A percentile compares a stretch with the other conserved stretches of the same genome.
Conservation (phyloP, 2,113 vertebrate genomes). For the Emberiza fucata region DNA sequence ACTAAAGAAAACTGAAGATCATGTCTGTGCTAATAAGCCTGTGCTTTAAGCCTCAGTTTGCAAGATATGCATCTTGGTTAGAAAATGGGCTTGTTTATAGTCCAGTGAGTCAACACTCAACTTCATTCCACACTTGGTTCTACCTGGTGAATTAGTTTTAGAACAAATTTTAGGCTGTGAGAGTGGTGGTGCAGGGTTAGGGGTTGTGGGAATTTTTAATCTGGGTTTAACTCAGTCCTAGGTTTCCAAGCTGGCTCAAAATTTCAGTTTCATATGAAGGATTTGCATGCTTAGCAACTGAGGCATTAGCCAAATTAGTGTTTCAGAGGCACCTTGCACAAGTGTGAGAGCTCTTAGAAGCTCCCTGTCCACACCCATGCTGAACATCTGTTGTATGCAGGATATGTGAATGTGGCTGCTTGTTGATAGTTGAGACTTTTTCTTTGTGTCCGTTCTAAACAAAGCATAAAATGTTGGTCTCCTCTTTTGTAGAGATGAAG, state of each 20-base stretch:
- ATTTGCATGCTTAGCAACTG: neutral
- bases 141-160: neutral
- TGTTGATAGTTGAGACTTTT: neutral
- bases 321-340: neutral
- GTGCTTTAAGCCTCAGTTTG: neutral
- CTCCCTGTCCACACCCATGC: neutral
- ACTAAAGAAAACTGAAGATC: neutral
- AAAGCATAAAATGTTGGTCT: neutral
- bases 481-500: constrained; percentile 81
- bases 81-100: neutral
- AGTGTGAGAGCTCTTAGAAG: neutral
- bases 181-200: neutral
- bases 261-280: neutral
- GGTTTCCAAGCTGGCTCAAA: neutral
- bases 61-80: neutral
- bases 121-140: neutral
- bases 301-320: neutral
- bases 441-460: neutral
- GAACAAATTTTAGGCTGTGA: neutral
- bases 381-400: neutral
- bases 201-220: neutral
- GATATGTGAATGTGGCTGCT: neutral
- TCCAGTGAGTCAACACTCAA: neutral
- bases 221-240: neutral
- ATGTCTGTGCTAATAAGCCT: neutral